A percentile compares a stretch with the other conserved stretches of the same genome.
Conservation (phyloP, 2,113 vertebrate genomes). For the Camelus dromedarius region DNA sequence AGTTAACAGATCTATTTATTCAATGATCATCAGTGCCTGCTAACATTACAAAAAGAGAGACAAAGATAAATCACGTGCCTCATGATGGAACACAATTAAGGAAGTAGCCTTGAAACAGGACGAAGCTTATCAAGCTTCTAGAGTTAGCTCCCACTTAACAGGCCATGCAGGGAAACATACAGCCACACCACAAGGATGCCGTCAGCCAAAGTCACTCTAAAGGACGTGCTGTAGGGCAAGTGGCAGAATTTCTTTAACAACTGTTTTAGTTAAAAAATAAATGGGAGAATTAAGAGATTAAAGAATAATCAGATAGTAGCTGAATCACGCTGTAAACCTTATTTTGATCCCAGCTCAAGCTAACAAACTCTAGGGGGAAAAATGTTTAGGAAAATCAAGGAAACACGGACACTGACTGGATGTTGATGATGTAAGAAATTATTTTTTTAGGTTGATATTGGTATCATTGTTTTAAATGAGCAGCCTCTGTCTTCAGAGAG, state of each 20-base stretch:
- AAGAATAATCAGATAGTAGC: not conserved
- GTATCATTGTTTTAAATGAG: not conserved
- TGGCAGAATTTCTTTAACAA: not conserved
- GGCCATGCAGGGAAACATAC: not conserved
- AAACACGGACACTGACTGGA: not conserved
- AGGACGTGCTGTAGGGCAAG: not conserved
- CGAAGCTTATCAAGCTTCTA: not conserved
- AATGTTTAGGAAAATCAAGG: not conserved
- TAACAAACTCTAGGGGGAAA: not conserved
- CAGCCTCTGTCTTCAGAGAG: not conserved
- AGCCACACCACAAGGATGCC: not conserved
- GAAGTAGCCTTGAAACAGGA: not conserved
- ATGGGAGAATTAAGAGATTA: not conserved
- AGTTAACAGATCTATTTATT: not conserved
- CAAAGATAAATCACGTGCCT: not conserved
- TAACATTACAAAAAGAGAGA: not conserved
- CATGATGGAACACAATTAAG: not conserved
- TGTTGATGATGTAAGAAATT: not conserved
- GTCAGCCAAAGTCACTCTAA: not conserved
- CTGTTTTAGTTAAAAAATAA: slow-evolving; percentile 6
- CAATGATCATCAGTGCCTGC: not conserved
- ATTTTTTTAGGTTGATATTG: not conserved
- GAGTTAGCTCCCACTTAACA: not conserved
- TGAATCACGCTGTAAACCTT: not conserved
- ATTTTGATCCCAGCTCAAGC: not conserved